Base-by-base conservation (phyloP, 2,113 vertebrate species). In the Brachypodius melanocephalos region DNA sequence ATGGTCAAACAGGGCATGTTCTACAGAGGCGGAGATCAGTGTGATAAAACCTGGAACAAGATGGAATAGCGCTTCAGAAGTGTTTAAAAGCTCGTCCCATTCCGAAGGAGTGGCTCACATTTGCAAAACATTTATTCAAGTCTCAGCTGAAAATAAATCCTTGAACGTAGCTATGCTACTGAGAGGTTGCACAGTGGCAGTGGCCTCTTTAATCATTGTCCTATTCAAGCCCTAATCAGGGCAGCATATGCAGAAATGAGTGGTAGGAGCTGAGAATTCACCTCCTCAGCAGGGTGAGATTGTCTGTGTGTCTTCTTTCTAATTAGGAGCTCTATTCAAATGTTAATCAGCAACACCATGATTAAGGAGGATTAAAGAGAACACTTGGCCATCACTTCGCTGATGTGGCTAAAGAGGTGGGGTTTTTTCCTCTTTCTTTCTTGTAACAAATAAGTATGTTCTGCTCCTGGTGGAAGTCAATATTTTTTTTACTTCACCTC, bases 51-150 rank as follows among this genome's bases (percentile, higher is more conserved):
- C 82, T 48, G 2, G 62, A 79, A 40, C 43, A 83, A 91, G 91
- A 42, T 20, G 55, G 66, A 94, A 85, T 67, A 68, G 84, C 17
- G 71, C 88, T 91, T 94, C 93, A 85, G 66, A 88, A 94, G 88
- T 29, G n/a, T 86, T 92, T 84, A 80, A 95, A 93, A 94, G 75
- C 94, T 89, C 61, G 96, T 96, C n/a, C 89, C 75, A 21, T 95
- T 98, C 38, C 24, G 42, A 91, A 82, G 85, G 88, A 96, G 95
- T 92, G 90, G 93, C 91, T 92, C 92, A 68, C 93, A 96, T 98
- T 97, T 95, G 85, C 92, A 96, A 97, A 98, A 98, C 97, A 97
- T 97, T 97, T 97, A 97, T 97, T 97, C 95, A 95, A 88, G 87
- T 74, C 91, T 96, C 90, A 89, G 92, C 94, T 96, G 89, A 96